Percentiles rank a stretch among this genome's conserved stretches.
Evolutionary conservation across 2,888 invertebrate species (phyloP).

Genomic region (Scaptomyza caliginosa): DNA sequence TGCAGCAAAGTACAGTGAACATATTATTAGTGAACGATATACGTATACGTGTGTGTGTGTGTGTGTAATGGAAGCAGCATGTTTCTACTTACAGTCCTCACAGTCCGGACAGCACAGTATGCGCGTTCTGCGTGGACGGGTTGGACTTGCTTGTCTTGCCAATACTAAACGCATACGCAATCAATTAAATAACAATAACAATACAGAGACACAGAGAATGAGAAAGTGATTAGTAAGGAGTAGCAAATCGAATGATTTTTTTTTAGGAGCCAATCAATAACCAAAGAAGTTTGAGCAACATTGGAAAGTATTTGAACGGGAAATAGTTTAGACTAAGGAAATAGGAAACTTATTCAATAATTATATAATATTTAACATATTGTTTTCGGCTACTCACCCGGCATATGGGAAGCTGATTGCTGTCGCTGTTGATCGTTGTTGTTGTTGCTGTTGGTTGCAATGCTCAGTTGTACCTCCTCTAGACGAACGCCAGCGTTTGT

Average conservation of each 20-base stretch:
- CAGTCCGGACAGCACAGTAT: conserved; percentile 82
- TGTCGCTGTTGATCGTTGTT: not conserved
- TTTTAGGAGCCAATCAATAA: too few relatives aligned
- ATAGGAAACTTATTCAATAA: not conserved
- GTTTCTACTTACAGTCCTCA: conserved; percentile 74
- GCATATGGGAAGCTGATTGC: not conserved
- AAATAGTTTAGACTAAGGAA: not conserved
- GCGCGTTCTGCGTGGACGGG: conserved; percentile 56
- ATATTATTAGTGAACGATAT: too few relatives aligned
- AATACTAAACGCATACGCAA: conserved; percentile 56
- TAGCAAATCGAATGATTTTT: not conserved
- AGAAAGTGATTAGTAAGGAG: conserved; percentile 3
- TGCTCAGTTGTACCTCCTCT: conserved; percentile 22
- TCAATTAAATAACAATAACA: not conserved
- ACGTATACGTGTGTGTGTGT: not conserved
- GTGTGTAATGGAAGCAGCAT: not conserved
- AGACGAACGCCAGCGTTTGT: conserved; percentile 8
- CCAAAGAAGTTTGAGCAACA: not conserved
- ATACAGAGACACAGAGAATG: not conserved
- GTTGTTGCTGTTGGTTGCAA: conserved; percentile 2
- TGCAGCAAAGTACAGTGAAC: conserved; percentile 12
- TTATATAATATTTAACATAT: not conserved
- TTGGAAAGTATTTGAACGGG: not conserved
- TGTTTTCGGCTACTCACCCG: conserved; percentile 17
- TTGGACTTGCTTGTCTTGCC: conserved; percentile 31